Evolutionary conservation across 2,888 invertebrate species (phyloP).

Genomic region (Lasius platythorax): DNA sequence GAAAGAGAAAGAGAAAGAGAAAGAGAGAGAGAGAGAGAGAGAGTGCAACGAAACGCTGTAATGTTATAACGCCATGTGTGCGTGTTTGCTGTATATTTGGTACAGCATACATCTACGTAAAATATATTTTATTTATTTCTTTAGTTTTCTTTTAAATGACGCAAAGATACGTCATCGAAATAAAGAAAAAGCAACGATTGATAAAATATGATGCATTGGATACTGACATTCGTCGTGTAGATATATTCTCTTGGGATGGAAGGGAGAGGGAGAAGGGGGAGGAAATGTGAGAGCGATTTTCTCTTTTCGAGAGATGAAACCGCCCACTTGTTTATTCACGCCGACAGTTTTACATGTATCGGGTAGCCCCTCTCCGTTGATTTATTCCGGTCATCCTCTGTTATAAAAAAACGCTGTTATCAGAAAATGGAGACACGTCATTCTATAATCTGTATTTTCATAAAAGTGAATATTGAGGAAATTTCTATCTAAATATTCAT

Average conservation of each 20-base stretch:
- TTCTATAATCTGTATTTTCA: neutral
- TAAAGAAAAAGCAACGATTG: neutral
- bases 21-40: neutral
- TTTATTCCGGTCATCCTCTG: slow-evolving; percentile 64
- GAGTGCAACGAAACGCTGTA: neutral
- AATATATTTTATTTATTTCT: neutral
- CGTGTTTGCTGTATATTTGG: neutral
- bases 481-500: neutral
- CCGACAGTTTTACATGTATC: slow-evolving; percentile 79
- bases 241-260: slow-evolving; percentile 52
- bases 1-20: neutral
- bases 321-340: slow-evolving; percentile 82
- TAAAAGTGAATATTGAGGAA: neutral
- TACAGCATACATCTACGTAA: neutral
- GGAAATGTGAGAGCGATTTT: slow-evolving; percentile 46
- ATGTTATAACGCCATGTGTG: neutral
- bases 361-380: slow-evolving; percentile 56
- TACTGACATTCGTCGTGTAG: slow-evolving; percentile 12
- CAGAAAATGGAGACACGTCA: neutral
- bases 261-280: slow-evolving; percentile 2
- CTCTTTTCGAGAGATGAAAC: slow-evolving; percentile 57
- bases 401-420: neutral
- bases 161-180: neutral
- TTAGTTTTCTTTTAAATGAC: neutral
- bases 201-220: neutral